A percentile compares a stretch with the other conserved stretches of the same genome.
phyloP scores from a whole-genome alignment of 2,113 vertebrate species.

The Tiliqua scincoides region DNA sequence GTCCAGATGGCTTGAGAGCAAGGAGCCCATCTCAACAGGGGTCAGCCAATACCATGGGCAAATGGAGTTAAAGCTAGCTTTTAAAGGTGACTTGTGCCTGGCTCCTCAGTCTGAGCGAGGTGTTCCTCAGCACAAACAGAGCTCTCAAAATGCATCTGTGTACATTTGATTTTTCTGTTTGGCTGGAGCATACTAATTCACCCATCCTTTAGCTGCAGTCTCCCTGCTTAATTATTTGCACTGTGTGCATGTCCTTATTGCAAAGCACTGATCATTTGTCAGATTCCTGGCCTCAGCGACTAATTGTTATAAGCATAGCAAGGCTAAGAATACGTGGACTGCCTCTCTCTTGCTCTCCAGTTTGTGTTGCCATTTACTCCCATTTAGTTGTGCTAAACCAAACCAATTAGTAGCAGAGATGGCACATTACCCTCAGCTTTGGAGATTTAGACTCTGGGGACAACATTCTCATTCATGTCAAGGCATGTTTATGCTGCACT shows the following conservation, averaged over 20 bases:
- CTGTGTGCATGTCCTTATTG: not conserved
- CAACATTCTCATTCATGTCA: not conserved
- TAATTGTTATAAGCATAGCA: not conserved
- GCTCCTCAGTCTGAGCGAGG: not conserved
- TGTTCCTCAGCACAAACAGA: too few species aligned
- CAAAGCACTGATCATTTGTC: not conserved
- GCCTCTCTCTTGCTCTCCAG: not conserved
- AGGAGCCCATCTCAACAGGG: not conserved
- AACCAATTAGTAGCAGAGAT: slow-evolving; percentile 4
- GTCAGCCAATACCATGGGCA: not conserved
- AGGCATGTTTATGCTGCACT: not conserved
- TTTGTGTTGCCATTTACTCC: not conserved
- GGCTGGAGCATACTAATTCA: not conserved
- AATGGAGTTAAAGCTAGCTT: not conserved
- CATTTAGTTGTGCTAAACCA: not conserved
- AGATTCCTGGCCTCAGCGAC: not conserved
- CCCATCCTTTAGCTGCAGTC: not conserved
- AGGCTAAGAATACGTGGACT: not conserved
- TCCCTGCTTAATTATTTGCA: not conserved
- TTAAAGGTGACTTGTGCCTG: not conserved
- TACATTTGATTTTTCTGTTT: not conserved
- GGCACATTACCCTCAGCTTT: not conserved
- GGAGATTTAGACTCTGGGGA: not conserved
- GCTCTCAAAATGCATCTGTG: not conserved
- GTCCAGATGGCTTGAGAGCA: not conserved